phyloP scores from a whole-genome alignment of 1,140 invertebrate species.

The Drosophila suzukii region DNA sequence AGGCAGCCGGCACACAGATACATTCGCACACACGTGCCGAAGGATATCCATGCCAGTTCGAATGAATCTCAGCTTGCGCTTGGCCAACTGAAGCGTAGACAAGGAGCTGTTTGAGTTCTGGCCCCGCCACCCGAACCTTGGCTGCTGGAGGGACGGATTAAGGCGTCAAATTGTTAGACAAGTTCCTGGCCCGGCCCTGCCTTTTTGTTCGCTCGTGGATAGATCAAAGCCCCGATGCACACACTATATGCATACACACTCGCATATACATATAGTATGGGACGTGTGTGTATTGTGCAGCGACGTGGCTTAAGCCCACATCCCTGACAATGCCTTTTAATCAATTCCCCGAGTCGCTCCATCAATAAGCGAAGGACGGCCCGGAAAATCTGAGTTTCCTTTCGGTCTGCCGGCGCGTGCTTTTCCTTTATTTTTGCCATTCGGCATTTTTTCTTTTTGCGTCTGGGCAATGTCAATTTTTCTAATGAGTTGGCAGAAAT shows the following conservation, averaged over 20 bases:
- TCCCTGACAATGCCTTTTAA: conserved; percentile 72
- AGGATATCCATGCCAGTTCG: conserved; percentile 16
- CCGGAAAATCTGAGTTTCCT: conserved; percentile 74
- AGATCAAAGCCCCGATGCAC: conserved; percentile 66
- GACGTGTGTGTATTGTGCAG: conserved; percentile 35
- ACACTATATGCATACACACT: conserved; percentile 15
- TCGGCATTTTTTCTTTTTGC: conserved; percentile 40
- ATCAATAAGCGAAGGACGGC: conserved; percentile 58
- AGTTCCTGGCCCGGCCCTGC: conserved; percentile 18
- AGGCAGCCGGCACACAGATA: conserved; percentile 7
- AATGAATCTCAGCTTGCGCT: conserved; percentile 60
- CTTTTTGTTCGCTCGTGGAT: conserved; percentile 30
- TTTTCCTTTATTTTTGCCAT: conserved; percentile 39
- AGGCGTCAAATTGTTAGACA: conserved; percentile 76
- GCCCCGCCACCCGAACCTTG: background rate
- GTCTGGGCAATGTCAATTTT: conserved; percentile 60
- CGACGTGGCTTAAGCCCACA: conserved; percentile 56
- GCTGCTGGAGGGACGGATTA: conserved; percentile 54
- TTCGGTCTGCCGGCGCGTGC: conserved; percentile 49
- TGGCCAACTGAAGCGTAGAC: conserved; percentile 53
- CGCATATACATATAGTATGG: conserved; percentile 1
- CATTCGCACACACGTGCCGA: conserved; percentile 7
- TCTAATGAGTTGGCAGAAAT: conserved; percentile 64
- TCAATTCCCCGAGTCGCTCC: conserved; percentile 69
- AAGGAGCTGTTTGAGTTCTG: conserved; percentile 36